Conservation (phyloP, 2,888 invertebrate species). For the Stegophylla sp. region DNA sequence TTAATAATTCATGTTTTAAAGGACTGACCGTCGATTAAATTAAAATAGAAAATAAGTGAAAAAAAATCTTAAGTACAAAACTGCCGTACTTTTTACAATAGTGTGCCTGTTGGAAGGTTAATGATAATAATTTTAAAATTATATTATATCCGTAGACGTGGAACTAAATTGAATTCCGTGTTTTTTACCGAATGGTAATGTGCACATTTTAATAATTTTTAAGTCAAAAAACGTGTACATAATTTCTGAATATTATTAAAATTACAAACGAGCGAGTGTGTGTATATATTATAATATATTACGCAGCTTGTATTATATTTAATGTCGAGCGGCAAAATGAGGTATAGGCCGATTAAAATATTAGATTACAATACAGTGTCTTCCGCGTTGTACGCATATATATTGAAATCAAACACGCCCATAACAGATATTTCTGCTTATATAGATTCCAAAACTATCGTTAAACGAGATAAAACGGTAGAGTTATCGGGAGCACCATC, state of each 20-base stretch:
- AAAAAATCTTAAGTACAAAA: too few relatives aligned
- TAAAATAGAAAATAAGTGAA: too few relatives aligned
- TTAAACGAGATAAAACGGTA: conserved; percentile 4
- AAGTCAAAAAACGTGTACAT: neutral
- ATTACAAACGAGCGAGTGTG: neutral
- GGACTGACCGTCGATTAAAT: too few relatives aligned
- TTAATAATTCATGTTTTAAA: too few relatives aligned
- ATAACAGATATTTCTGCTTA: conserved; percentile 5
- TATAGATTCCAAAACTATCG: conserved; percentile 14
- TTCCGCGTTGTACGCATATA: conserved; percentile 16
- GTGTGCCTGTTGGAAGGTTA: too few relatives aligned
- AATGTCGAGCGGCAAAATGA: neutral
- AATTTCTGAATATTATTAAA: neutral
- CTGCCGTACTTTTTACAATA: too few relatives aligned
- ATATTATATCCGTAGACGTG: too few relatives aligned
- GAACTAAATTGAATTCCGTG: too few relatives aligned
- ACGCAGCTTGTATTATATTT: neutral
- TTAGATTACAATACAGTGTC: conserved; percentile 47
- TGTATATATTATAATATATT: neutral
- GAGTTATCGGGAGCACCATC: conserved; percentile 30
- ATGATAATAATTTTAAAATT: too few relatives aligned
- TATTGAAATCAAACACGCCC: conserved; percentile 46
- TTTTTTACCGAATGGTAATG: neutral
- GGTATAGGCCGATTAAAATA: conserved; percentile 37
- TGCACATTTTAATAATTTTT: neutral